These are phyloP conservation scores for Galerucella pusilla DNA, from an alignment of 2,888 invertebrate species.

Conservation along the genomic window DNA sequence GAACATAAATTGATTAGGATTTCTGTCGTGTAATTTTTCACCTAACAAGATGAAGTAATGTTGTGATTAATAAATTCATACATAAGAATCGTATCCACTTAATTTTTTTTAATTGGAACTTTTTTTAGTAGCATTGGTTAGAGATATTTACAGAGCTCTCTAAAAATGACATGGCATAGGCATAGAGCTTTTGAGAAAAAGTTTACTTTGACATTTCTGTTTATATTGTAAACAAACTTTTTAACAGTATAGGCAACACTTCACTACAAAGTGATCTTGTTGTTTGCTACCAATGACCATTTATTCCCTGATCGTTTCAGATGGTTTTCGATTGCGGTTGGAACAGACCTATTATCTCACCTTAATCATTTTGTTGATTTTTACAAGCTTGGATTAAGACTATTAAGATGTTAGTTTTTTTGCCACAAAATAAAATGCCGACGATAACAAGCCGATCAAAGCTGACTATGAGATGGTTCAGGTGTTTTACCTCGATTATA, in stretches of 20 bases:
- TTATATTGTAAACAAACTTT: too few species aligned
- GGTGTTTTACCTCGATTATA: slow-evolving; percentile 12
- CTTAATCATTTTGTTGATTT: background rate
- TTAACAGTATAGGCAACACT: too few species aligned
- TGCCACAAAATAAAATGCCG: slow-evolving; percentile 10
- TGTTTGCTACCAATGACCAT: too few species aligned
- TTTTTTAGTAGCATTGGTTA: background rate
- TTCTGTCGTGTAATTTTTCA: slow-evolving; percentile 3
- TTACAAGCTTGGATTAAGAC: background rate
- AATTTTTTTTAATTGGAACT: background rate
- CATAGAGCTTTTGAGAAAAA: too few species aligned
- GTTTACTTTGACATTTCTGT: too few species aligned
- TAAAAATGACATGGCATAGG: too few species aligned
- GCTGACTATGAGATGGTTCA: slow-evolving; percentile 1
- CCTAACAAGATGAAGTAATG: background rate
- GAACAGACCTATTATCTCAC: background rate
- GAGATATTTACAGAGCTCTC: too few species aligned
- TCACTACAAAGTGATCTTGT: too few species aligned
- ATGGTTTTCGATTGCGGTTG: too few species aligned
- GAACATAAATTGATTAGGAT: background rate
- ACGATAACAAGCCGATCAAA: slow-evolving; percentile 12
- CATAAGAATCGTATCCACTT: background rate
- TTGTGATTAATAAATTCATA: background rate
- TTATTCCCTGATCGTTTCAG: too few species aligned
- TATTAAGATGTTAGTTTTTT: slow-evolving; percentile 9